Percentiles rank a stretch among this genome's conserved stretches.
Conservation (phyloP, 2,797 vertebrate species). For the Lutjanus argentimaculatus region DNA sequence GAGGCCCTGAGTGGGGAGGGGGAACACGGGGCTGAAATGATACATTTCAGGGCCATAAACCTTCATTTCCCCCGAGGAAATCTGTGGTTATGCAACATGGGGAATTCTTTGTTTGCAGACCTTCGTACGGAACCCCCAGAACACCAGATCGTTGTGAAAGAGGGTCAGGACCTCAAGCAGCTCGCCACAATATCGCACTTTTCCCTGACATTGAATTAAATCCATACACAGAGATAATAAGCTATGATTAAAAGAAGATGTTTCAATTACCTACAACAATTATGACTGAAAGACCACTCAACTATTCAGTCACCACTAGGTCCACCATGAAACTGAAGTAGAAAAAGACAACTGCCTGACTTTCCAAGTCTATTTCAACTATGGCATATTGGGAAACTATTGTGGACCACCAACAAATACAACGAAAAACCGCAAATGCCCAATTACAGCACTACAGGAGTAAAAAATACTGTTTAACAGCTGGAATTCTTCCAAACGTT, state of each 20-base stretch:
- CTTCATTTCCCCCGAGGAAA: slow-evolving; percentile 70
- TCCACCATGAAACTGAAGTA: not conserved
- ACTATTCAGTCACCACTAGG: not conserved
- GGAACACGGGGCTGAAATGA: slow-evolving; percentile 71
- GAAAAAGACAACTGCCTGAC: not conserved
- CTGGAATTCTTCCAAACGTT: not conserved
- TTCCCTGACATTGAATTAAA: slow-evolving; percentile 34
- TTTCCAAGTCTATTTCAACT: not conserved
- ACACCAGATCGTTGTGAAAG: slow-evolving; percentile 48
- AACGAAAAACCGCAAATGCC: slow-evolving; percentile 17
- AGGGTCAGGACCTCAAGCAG: slow-evolving; percentile 45
- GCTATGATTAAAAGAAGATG: slow-evolving; percentile 19
- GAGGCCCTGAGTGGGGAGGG: slow-evolving; percentile 37
- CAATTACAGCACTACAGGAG: not conserved
- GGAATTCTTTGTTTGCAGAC: slow-evolving; percentile 75
- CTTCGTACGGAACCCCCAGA: slow-evolving; percentile 67
- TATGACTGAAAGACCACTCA: slow-evolving; percentile 1
- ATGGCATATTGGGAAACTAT: not conserved
- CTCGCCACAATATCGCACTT: slow-evolving; percentile 36
- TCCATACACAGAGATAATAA: slow-evolving; percentile 25
- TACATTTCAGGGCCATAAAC: slow-evolving; percentile 75
- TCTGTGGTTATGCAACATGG: slow-evolving; percentile 73
- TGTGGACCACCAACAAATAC: not conserved
- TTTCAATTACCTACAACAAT: slow-evolving; percentile 4
- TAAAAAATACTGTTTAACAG: not conserved